phyloP scores from a whole-genome alignment of 1,140 invertebrate species.

The Megalonaias nervosa region DNA sequence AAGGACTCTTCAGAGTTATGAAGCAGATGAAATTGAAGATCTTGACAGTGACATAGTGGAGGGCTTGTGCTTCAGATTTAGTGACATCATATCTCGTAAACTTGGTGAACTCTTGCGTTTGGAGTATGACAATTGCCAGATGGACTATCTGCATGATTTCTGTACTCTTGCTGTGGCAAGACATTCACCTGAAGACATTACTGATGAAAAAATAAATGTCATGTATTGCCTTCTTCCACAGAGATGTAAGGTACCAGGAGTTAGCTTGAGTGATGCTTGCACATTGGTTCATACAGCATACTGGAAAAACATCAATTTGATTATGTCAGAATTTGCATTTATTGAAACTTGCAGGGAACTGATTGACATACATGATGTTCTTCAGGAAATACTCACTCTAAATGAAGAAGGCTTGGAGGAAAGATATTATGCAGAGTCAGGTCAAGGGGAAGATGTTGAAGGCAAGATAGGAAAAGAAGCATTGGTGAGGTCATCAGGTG shows the following conservation, averaged over 20 bases:
- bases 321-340: constrained; percentile 11
- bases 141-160: not conserved
- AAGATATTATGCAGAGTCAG: too few relatives aligned
- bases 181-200: not conserved
- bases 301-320: not conserved
- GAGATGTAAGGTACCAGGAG: not conserved
- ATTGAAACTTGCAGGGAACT: not conserved
- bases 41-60: constrained; percentile 5
- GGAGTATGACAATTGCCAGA: not conserved
- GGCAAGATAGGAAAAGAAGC: too few relatives aligned
- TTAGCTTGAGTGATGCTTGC: not conserved
- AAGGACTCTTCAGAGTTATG: not conserved
- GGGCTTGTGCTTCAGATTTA: constrained; percentile 3
- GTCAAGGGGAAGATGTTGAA: too few relatives aligned
- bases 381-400: too few relatives aligned
- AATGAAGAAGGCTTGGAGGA: too few relatives aligned
- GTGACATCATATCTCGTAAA: not conserved
- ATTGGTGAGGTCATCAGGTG: too few relatives aligned
- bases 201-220: not conserved
- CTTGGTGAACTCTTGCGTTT: not conserved
- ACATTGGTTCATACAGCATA: constrained; percentile 9
- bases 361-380: too few relatives aligned
- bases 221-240: constrained; percentile 11
- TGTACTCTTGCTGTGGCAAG: constrained; percentile 8
- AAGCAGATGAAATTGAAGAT: constrained; percentile 14